Evolutionary conservation across 35 echinoderm and acorn worm species (phyloP).

Genomic region (Strongylocentrotus purpuratus): DNA sequence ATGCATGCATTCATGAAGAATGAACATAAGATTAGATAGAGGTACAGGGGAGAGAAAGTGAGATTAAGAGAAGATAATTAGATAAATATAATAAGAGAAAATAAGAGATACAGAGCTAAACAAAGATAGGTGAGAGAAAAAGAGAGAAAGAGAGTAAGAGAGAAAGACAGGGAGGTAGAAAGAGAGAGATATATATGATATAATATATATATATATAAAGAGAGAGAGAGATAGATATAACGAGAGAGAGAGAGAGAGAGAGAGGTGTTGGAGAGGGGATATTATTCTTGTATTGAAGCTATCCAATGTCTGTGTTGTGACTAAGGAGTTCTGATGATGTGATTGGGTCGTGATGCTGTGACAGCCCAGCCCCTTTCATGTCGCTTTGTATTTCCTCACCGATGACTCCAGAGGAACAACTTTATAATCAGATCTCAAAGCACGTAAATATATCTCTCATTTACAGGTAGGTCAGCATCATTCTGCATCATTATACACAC

Average conservation of each 20-base stretch:
- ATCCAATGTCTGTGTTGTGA: slow-evolving; percentile 20
- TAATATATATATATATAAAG: neutral
- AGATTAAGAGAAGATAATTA: neutral
- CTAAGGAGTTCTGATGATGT: slow-evolving; percentile 48
- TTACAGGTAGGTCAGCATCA: slow-evolving; percentile 18
- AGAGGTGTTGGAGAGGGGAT: neutral
- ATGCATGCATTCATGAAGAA: too few species aligned
- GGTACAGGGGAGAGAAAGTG: neutral
- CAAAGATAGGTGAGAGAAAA: neutral
- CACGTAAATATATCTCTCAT: slow-evolving; percentile 20
- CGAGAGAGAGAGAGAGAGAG: neutral
- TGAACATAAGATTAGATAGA: neutral
- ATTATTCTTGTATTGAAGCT: neutral
- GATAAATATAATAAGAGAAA: neutral
- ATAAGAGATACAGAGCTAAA: neutral
- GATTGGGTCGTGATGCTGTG: slow-evolving; percentile 4
- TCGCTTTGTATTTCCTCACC: slow-evolving; percentile 43
- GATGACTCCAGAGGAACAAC: slow-evolving; percentile 38
- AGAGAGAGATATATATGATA: neutral
- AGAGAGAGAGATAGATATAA: neutral
- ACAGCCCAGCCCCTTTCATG: slow-evolving; percentile 41
- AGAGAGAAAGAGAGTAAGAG: neutral
- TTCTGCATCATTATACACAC: neutral
- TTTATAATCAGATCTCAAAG: slow-evolving; percentile 50
- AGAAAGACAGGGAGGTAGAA: neutral